Evolutionary conservation across 1,140 invertebrate species (phyloP).

Genomic region (Dreissena polymorpha): DNA sequence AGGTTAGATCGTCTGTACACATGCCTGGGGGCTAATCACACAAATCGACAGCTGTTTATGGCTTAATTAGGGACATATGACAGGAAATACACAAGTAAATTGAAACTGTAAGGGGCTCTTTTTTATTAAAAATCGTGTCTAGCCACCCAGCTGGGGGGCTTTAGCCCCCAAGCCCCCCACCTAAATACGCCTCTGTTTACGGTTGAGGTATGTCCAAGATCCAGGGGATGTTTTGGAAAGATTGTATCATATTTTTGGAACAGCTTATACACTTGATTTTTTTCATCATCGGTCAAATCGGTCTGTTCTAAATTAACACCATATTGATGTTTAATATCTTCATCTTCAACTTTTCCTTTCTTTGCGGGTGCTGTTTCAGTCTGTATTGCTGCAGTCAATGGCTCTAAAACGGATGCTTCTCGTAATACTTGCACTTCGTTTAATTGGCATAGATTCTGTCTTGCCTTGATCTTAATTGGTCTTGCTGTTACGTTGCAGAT

Average conservation of each 20-base stretch:
- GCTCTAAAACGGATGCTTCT: not conserved
- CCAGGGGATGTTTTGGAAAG: not conserved
- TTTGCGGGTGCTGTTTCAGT: not conserved
- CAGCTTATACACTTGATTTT: not conserved
- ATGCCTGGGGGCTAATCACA: too few species aligned
- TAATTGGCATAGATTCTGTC: constrained; percentile 4
- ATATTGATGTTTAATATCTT: not conserved
- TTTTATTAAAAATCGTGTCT: too few species aligned
- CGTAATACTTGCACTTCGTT: not conserved
- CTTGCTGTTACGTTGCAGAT: constrained; percentile 15
- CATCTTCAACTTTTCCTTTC: not conserved
- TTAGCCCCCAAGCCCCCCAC: too few species aligned
- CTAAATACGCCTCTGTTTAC: too few species aligned
- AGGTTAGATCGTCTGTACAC: too few species aligned
- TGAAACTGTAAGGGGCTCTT: too few species aligned
- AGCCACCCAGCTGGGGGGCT: too few species aligned
- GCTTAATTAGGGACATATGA: too few species aligned
- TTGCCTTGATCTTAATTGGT: constrained; percentile 5
- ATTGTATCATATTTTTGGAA: constrained; percentile 16
- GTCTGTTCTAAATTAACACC: constrained; percentile 6
- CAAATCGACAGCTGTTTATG: too few species aligned
- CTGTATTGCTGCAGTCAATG: not conserved
- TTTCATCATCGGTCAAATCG: constrained; percentile 3
- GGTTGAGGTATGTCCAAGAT: constrained; percentile 6
- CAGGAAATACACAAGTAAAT: too few species aligned